Base-by-base conservation (phyloP, 2,888 invertebrate genomes). In the Acrobasis repandana region DNA sequence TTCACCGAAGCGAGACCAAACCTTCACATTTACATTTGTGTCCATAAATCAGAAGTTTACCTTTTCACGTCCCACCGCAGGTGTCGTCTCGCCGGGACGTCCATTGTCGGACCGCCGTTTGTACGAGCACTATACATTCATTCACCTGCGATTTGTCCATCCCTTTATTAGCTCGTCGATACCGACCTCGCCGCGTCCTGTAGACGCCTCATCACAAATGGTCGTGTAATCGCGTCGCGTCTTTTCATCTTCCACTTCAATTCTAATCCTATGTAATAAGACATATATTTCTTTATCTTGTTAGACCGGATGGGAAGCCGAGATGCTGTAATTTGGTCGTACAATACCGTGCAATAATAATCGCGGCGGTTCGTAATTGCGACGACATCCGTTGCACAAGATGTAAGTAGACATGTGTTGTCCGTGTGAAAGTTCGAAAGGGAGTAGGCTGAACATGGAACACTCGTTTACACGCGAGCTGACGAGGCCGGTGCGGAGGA, bases 331-430 rank as follows among this genome's bases (percentile, higher is more conserved):
- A 87, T 90, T 90, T 85, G 86, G 86, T 78, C 80, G 85, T 83
- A 90, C 90, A 90, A 90, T 90, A 82, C 85, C 79, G 80, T 83
- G 83, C 84, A 86, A 86, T 88, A 90, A 90, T 90, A 90, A 90
- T 87, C 87, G 88, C 84, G 83, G 82, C 77, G 79, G 77, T 70
- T 75, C 77, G 87, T 90, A 90, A 91, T 90, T 89, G 89, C 87
- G 81, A 77, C 85, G 88, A 86, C 90, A 90, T 90, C 90, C 91
- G 90, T 79, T 77, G 77, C 74, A 73, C 82, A 74, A 80, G 78
- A 80, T 72, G 80, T 78, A 75, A 72, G 67, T 71, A 69, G 77
- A 80, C 80, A 81, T 83, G 81, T 85, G 84, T 75, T 57, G 60
- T 61, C 70, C 89, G 90, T 90, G 90, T 89, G 90, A 90, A 90